These are phyloP conservation scores for Zygothrica quintamaculata DNA, from an alignment of 2,888 invertebrate genomes.

Conservation along the genomic window DNA sequence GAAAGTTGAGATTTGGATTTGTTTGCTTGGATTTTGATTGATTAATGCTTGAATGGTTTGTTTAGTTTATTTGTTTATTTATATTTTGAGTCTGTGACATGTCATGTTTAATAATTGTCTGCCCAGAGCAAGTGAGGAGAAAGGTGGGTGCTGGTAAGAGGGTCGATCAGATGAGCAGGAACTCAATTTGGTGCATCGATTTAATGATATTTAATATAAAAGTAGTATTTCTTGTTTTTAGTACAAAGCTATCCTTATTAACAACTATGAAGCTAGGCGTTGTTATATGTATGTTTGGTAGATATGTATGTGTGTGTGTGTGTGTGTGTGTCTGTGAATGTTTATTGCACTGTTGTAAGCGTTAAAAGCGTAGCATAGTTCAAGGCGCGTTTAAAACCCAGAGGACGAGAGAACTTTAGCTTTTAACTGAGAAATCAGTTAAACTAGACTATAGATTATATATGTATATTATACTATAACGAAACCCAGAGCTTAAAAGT, in stretches of 20 bases:
- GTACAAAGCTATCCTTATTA: background rate
- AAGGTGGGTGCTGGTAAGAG: no score
- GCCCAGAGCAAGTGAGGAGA: no score
- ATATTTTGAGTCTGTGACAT: background rate
- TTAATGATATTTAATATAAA: no score
- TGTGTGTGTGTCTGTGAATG: slow-evolving; percentile 3
- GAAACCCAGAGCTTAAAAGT: slow-evolving; percentile 31
- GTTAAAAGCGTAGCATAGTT: slow-evolving; percentile 67
- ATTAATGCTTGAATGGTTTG: slow-evolving; percentile 19
- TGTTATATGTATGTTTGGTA: slow-evolving; percentile 25
- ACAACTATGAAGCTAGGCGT: slow-evolving; percentile 27
- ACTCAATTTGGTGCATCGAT: no score
- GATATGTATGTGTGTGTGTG: slow-evolving; percentile 5
- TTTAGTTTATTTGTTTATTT: background rate
- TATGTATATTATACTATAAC: slow-evolving; percentile 32
- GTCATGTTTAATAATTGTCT: no score
- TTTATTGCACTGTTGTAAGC: slow-evolving; percentile 46
- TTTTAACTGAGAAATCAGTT: slow-evolving; percentile 39
- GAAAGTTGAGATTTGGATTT: slow-evolving; percentile 40
- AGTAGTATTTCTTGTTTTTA: slow-evolving; percentile 31
- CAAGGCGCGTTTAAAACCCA: slow-evolving; percentile 51
- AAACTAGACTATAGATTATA: slow-evolving; percentile 31
- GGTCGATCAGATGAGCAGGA: no score
- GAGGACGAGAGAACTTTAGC: slow-evolving; percentile 32
- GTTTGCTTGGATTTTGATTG: slow-evolving; percentile 38